Conservation (phyloP, 2,888 invertebrate genomes). For the Cephus sareptanus region DNA sequence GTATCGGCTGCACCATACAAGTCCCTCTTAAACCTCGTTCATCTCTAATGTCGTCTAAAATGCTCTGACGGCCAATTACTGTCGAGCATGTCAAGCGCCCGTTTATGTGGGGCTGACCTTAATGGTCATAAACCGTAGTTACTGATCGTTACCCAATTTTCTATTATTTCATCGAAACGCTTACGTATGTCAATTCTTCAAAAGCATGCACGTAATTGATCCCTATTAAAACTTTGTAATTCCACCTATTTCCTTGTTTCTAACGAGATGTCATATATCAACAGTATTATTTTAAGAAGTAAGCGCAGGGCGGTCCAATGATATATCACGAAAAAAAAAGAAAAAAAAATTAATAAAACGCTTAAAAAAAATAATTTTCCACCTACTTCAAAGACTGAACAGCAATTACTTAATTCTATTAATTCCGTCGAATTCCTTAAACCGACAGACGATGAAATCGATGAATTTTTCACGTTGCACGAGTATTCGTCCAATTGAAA, state of each 20-base stretch:
- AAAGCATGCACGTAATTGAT: background rate
- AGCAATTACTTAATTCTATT: too few species aligned
- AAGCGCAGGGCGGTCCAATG: background rate
- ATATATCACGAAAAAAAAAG: too few species aligned
- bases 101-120: background rate
- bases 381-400: too few species aligned
- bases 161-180: background rate
- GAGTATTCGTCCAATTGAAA: too few species aligned
- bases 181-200: background rate
- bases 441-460: too few species aligned
- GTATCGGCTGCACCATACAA: background rate
- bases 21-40: background rate
- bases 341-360: too few species aligned
- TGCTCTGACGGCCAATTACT: background rate
- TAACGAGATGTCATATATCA: background rate
- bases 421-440: too few species aligned
- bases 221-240: background rate
- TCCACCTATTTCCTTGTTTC: background rate
- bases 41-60: background rate
- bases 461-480: too few species aligned
- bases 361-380: too few species aligned
- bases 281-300: background rate
- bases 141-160: background rate
- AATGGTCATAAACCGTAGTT: background rate
- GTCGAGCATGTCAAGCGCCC: background rate